These are phyloP conservation scores for Listrodromus nycthemerus DNA, from an alignment of 2,888 invertebrate genomes.

Conservation along the genomic window DNA sequence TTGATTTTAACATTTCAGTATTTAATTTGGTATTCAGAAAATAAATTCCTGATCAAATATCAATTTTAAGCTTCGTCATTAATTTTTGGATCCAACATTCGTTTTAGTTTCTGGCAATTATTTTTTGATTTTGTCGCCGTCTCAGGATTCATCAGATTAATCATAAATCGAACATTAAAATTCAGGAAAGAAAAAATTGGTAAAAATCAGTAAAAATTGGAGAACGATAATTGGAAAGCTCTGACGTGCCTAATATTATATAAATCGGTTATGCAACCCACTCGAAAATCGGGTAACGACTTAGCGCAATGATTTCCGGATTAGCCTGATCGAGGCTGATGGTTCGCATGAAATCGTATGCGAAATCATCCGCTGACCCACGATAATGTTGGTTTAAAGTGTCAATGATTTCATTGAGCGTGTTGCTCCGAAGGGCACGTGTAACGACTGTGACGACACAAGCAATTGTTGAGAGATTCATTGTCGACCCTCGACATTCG, in stretches of 20 bases:
- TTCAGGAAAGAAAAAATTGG: too few relatives aligned
- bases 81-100: too few relatives aligned
- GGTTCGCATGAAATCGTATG: conserved; percentile 25
- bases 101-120: too few relatives aligned
- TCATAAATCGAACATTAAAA: too few relatives aligned
- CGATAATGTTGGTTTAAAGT: conserved; percentile 59
- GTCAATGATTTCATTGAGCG: conserved; percentile 72
- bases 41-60: too few relatives aligned
- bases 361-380: conserved; percentile 45
- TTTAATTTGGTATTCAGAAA: too few relatives aligned
- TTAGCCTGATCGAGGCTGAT: not conserved
- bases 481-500: conserved; percentile 36
- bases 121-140: too few relatives aligned
- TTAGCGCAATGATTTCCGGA: conserved; percentile 25
- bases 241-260: not conserved
- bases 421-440: conserved; percentile 66
- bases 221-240: not conserved
- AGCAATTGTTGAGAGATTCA: conserved; percentile 34
- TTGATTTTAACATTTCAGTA: too few relatives aligned
- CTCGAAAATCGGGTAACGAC: not conserved
- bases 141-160: too few relatives aligned
- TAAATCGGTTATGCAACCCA: not conserved
- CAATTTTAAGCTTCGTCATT: too few relatives aligned
- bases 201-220: not conserved
- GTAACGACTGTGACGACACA: conserved; percentile 51